Base-by-base conservation (phyloP, 2,888 invertebrate genomes). In the Drosophila histrio region DNA sequence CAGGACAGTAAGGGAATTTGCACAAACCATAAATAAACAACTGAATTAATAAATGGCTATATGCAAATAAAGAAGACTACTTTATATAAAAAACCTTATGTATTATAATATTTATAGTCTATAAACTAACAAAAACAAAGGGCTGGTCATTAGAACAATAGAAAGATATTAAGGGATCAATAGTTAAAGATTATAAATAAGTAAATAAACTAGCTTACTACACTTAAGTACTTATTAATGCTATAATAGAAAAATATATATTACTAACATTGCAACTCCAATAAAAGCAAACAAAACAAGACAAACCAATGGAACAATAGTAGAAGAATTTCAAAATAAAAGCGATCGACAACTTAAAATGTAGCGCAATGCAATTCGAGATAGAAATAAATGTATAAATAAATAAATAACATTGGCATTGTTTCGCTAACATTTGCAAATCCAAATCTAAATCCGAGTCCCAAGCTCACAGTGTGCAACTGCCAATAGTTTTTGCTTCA, bases 361-460 rank as follows among this genome's bases (percentile, higher is more conserved):
- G 36, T 52, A 59, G 77, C 26, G 56, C 54, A 72, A 46, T 56
- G 50, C 32, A 21, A 19, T 39, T n/a, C 13, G 13, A 50, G 24
- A 26, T 34, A 24, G 36, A 62, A 41, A 56, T 56, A 59, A 53
- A 68, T 54, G 54, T 53, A 52, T 72, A 81, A 69, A 82, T 85
- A 76, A 67, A 79, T 70, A 86, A 81, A 78, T 84, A 84, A 73
- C 73, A 83, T 71, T 68, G 67, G 46, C 82, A 62, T 85, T 79
- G 87, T 86, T 65, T 50, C 47, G 60, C 66, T 54, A 13, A 24
- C 52, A 52, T 47, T 47, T 44, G 69, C 36, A 64, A 66, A 59
- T 74, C 43, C 41, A 50, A 59, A 58, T 63, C 62, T 64, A 65
- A 59, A 62, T 52, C 36, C 19, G 17, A 38, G 47, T 15, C 52